phyloP scores from a whole-genome alignment of 2,113 vertebrate species.

The Isurus oxyrinchus region DNA sequence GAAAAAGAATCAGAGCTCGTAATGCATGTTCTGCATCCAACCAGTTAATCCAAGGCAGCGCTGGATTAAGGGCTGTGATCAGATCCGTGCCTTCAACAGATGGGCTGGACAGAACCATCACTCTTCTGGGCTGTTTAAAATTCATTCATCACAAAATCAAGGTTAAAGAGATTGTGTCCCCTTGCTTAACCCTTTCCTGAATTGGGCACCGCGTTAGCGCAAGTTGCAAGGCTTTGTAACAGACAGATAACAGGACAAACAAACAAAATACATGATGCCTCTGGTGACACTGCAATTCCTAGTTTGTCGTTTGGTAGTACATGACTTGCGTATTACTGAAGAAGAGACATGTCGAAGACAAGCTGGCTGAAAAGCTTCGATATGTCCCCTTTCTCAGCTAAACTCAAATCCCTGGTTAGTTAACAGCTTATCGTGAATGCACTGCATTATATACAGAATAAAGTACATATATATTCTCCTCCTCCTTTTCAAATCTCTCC shows the following conservation, averaged over 20 bases:
- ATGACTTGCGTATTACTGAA: too few species aligned
- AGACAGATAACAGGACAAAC: neutral
- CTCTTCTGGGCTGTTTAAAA: slow-evolving; percentile 24
- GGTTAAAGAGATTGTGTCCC: slow-evolving; percentile 30
- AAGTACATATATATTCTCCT: neutral
- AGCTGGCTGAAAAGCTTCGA: too few species aligned
- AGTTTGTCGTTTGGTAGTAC: neutral
- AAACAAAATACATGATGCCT: neutral
- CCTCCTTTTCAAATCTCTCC: neutral
- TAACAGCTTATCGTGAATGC: neutral
- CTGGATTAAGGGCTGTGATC: slow-evolving; percentile 13
- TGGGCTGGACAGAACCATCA: slow-evolving; percentile 19
- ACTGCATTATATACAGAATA: neutral
- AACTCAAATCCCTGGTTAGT: neutral
- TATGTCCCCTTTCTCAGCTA: too few species aligned
- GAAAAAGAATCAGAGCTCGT: neutral
- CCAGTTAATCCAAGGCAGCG: slow-evolving; percentile 25
- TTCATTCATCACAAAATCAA: slow-evolving; percentile 36
- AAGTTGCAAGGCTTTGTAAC: neutral
- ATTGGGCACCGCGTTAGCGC: too few species aligned
- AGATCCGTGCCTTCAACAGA: slow-evolving; percentile 32
- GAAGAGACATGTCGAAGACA: too few species aligned
- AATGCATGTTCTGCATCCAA: slow-evolving; percentile 4
- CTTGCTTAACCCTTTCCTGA: slow-evolving; percentile 4
- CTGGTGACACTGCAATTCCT: neutral